Percentiles rank a stretch among this genome's conserved stretches.
phyloP scores from a whole-genome alignment of 1,140 invertebrate genomes.

The Lasioglossum albipes region DNA sequence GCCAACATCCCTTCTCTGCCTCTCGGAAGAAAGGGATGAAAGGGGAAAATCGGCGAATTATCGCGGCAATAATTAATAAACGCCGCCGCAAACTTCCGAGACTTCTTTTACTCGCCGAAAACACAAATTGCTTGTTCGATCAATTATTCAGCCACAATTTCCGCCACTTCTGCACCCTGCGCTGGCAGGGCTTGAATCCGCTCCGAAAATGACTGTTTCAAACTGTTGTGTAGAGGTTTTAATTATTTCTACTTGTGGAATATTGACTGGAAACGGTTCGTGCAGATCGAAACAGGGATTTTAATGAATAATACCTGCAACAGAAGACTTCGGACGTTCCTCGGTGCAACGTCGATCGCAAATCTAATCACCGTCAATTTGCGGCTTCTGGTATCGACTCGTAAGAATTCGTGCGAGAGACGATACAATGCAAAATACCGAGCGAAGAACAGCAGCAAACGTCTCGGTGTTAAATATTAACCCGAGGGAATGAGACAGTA shows the following conservation, averaged over 20 bases:
- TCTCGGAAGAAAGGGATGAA: background rate
- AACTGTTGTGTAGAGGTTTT: too few relatives aligned
- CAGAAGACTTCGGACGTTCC: background rate
- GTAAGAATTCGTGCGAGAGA: background rate
- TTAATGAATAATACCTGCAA: too few relatives aligned
- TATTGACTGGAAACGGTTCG: too few relatives aligned
- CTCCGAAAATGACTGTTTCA: too few relatives aligned
- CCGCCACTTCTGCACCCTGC: constrained; percentile 1
- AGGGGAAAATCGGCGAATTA: constrained; percentile 48
- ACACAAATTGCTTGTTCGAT: constrained; percentile 64
- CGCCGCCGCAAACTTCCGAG: constrained; percentile 54
- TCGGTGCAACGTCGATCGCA: background rate
- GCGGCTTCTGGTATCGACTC: background rate
- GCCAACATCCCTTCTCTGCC: too few relatives aligned
- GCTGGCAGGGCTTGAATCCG: too few relatives aligned
- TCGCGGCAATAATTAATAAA: constrained; percentile 64
- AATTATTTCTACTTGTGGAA: too few relatives aligned
- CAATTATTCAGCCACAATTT: constrained; percentile 62
- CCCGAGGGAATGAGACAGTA: constrained; percentile 37
- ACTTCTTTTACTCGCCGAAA: constrained; percentile 62
- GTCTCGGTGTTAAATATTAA: constrained; percentile 74
- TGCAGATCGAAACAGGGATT: too few relatives aligned
- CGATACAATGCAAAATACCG: constrained; percentile 1
- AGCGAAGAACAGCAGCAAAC: constrained; percentile 57
- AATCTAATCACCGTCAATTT: constrained; percentile 13